A percentile compares a stretch with the other conserved stretches of the same genome.
These are phyloP conservation scores for Ceyx margarethae DNA, from an alignment of 2,113 vertebrate genomes.

Conservation along the genomic window DNA sequence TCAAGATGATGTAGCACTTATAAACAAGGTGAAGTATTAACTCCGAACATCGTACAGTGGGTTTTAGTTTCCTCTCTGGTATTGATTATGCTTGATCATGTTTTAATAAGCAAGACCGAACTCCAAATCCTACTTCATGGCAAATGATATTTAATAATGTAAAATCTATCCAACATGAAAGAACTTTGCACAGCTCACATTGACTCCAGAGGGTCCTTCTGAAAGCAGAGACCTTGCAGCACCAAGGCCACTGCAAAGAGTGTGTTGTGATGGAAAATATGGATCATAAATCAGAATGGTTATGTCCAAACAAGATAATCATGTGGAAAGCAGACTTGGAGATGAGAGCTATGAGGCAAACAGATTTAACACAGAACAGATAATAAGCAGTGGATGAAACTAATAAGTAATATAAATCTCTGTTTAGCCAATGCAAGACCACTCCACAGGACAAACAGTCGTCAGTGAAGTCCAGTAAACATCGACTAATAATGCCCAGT, in stretches of 20 bases:
- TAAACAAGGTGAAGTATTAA: conserved; percentile 4
- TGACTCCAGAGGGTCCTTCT: background rate
- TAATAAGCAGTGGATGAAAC: background rate
- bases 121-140: background rate
- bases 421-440: background rate
- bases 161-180: background rate
- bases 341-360: background rate
- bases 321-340: rapidly evolving
- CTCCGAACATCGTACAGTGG: background rate
- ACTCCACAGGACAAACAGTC: background rate
- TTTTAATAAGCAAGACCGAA: background rate
- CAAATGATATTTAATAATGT: background rate
- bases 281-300: background rate
- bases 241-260: rapidly evolving
- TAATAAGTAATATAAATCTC: background rate
- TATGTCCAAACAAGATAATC: rapidly evolving
- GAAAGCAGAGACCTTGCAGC: background rate
- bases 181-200: background rate
- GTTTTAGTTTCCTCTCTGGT: background rate
- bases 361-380: rapidly evolving
- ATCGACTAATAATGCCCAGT: rapidly evolving
- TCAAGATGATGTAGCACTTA: background rate
- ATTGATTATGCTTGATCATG: background rate
- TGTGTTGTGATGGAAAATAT: background rate
- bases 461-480: background rate